Evolutionary conservation across 2,113 vertebrate genomes (phyloP).

Genomic region (Taxidea taxus): DNA sequence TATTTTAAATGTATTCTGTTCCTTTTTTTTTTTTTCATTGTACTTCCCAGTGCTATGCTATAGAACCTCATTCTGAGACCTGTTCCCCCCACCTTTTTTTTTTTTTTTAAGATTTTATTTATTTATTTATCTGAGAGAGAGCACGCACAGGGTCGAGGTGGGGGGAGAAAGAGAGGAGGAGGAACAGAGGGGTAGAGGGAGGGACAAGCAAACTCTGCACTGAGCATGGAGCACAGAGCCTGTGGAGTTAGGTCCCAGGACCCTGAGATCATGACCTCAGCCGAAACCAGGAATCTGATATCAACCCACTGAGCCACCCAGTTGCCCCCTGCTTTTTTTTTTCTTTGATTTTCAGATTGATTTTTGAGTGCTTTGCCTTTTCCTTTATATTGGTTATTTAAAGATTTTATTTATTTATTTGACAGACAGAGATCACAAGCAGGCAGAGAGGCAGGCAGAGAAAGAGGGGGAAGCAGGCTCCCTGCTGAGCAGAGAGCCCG

Average conservation of each 20-base stretch:
- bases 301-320: not conserved
- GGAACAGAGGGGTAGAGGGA: not conserved
- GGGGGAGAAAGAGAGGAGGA: not conserved
- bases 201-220: not conserved
- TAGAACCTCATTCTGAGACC: not conserved
- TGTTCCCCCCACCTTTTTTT: not conserved
- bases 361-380: constrained; percentile 30
- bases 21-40: not conserved
- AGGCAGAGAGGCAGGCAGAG: too few relatives aligned
- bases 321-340: not conserved
- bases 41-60: not conserved
- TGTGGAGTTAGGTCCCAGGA: not conserved
- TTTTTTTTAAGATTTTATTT: not conserved
- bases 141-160: not conserved
- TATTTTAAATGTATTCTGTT: constrained; percentile 34
- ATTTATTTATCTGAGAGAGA: not conserved
- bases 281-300: not conserved
- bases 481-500: too few relatives aligned
- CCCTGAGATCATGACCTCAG: not conserved
- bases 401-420: too few relatives aligned
- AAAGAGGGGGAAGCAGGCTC: too few relatives aligned
- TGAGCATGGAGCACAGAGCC: not conserved
- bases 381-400: not conserved
- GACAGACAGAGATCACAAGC: too few relatives aligned
- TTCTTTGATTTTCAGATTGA: not conserved